Evolutionary conservation across 2,113 vertebrate species (phyloP).

Genomic region (Taxidea taxus): DNA sequence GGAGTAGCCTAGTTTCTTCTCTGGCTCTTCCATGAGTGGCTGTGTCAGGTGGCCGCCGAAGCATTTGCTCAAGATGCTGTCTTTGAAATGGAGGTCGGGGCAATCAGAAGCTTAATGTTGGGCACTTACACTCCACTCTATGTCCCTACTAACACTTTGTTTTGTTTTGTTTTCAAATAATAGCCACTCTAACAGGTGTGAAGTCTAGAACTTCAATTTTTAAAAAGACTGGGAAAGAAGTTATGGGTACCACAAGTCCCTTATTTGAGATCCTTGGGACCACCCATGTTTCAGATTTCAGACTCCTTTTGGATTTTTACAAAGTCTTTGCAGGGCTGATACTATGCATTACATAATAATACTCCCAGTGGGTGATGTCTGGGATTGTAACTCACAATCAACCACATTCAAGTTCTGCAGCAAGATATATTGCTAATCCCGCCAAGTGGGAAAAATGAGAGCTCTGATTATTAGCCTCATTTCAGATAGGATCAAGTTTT

Average conservation of each 20-base stretch:
- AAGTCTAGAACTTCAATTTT: background rate
- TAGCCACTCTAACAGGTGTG: background rate
- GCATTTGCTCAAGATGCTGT: background rate
- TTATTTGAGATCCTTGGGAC: background rate
- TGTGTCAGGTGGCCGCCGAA: background rate
- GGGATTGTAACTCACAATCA: background rate
- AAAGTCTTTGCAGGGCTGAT: background rate
- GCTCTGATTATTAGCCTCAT: background rate
- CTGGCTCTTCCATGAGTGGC: background rate
- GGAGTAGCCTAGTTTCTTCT: background rate
- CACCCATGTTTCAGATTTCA: background rate
- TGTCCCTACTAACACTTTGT: background rate
- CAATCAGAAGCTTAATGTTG: background rate
- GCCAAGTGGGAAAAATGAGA: background rate
- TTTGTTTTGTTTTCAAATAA: background rate
- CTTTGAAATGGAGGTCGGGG: background rate
- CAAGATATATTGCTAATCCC: background rate
- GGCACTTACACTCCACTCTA: background rate
- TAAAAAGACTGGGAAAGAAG: background rate
- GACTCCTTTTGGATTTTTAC: background rate
- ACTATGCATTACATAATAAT: background rate
- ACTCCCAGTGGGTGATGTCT: background rate
- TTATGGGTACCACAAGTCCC: background rate
- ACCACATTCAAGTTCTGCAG: constrained; percentile 13
- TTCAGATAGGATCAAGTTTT: constrained; percentile 15